Base-by-base conservation (phyloP, 2,113 vertebrate species). In the Lichenostomus cassidix region DNA sequence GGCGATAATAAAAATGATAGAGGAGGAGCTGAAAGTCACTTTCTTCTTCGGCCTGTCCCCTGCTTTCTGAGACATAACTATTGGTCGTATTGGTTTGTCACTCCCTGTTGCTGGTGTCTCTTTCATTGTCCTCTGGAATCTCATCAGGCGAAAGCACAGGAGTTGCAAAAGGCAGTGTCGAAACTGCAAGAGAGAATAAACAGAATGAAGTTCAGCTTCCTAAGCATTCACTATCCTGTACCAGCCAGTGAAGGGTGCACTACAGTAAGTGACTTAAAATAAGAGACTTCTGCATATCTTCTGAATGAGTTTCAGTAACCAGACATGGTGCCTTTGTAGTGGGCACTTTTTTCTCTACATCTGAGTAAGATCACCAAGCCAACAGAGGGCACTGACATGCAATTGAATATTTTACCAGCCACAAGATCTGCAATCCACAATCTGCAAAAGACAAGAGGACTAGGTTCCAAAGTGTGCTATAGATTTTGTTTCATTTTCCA, bases 21-120 rank as follows among this genome's bases (percentile, higher is more conserved):
- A 99, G 49, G 99, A 99, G 65, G 98, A 98, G 94, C 97, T 99
- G 92, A 99, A 99, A 73, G 98, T 99, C 94, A 99, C 98, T 97
- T 98, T 99, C 97, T 99, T 99, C 95, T 99, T 99, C 83, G 98
- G 99, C 28, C 98, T 97, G 81, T 98, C 95, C 37, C 97, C 71
- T 33, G 96, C 96, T 58, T 97, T 92, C 52, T 97, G 97, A 50
- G 98, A 98, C 96, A 98, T 88, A 37, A 99, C 98, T 29, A 99
- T 99, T 1, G 98, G 98, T 33, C 97, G 96, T 46, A 99, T 93
- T 60, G 98, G 98, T 50, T 97, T 98, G 75, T 97, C 96, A 17
- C 75, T 97, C 8, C 78, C 97, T 46, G 95, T 52, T 35, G 97
- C 86, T 19, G 98, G 98, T 11, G 93, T 96, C 67, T 99, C 98